phyloP scores from a whole-genome alignment of 2,888 invertebrate genomes.

The Ormyrus pomaceus region DNA sequence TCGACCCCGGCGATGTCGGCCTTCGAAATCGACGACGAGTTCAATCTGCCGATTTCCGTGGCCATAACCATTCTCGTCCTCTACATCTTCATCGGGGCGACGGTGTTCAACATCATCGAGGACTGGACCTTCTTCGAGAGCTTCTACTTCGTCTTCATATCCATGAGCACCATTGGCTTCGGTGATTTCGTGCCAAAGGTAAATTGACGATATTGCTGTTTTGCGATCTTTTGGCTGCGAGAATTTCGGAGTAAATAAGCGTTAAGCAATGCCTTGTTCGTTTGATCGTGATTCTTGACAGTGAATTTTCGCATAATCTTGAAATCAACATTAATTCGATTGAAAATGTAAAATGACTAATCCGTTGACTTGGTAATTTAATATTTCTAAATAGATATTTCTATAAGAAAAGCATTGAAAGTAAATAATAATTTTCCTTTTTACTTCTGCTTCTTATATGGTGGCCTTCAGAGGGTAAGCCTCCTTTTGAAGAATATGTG shows the following conservation, averaged over 20 bases:
- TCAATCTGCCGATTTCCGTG: conserved; percentile 94
- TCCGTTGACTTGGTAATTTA: background rate
- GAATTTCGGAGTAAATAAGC: background rate
- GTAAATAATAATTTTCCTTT: conserved; percentile 43
- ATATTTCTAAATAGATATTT: background rate
- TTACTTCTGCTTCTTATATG: conserved; percentile 67
- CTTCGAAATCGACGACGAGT: conserved; percentile 92
- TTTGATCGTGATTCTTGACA: background rate
- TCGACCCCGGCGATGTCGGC: conserved; percentile 87
- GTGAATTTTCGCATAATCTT: too few relatives aligned
- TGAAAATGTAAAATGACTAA: background rate
- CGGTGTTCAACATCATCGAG: conserved; percentile 86
- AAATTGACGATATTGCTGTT: conserved; percentile 44
- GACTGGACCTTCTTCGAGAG: conserved; percentile 94
- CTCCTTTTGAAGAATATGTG: conserved; percentile 50
- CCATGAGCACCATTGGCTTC: conserved; percentile 98
- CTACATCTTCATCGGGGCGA: conserved; percentile 92
- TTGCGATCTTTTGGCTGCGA: background rate
- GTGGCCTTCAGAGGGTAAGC: conserved; percentile 73
- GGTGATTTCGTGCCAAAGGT: conserved; percentile 92
- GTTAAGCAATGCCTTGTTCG: background rate
- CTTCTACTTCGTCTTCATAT: conserved; percentile 98
- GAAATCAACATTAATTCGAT: too few relatives aligned
- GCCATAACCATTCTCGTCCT: conserved; percentile 88
- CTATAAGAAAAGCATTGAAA: background rate